These are phyloP conservation scores for Amphipoea oculea DNA, from an alignment of 2,888 invertebrate species.

Conservation along the genomic window DNA sequence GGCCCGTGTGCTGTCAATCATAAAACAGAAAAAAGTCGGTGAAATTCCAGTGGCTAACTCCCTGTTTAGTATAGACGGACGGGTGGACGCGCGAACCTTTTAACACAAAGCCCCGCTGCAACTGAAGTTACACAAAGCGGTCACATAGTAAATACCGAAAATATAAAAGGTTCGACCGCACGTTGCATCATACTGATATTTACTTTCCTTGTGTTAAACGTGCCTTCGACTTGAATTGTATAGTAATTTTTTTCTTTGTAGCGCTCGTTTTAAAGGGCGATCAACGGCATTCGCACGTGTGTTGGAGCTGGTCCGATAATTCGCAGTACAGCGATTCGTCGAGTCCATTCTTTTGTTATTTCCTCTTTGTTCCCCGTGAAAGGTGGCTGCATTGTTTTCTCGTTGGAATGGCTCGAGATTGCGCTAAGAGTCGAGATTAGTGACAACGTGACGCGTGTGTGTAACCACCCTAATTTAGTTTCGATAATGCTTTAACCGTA, in stretches of 20 bases:
- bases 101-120: constrained; percentile 74
- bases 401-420: constrained; percentile 85
- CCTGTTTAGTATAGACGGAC: constrained; percentile 80
- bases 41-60: constrained; percentile 84
- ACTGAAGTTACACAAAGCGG: constrained; percentile 78
- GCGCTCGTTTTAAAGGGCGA: constrained; percentile 79
- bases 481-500: constrained; percentile 76
- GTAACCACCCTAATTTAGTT: constrained; percentile 81
- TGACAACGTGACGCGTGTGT: constrained; percentile 87
- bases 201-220: constrained; percentile 66
- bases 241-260: constrained; percentile 73
- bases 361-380: constrained; percentile 85
- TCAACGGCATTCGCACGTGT: constrained; percentile 80
- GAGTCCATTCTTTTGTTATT: constrained; percentile 87
- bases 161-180: constrained; percentile 65
- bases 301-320: constrained; percentile 80
- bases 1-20: constrained; percentile 89
- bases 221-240: constrained; percentile 60
- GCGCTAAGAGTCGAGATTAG: constrained; percentile 88
- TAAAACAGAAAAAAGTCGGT: constrained; percentile 86
- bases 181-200: constrained; percentile 65
- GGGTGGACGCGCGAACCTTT: constrained; percentile 75
- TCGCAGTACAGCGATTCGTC: constrained; percentile 84
- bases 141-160: constrained; percentile 75
- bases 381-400: constrained; percentile 88